Base-by-base conservation (phyloP, 2,888 invertebrate genomes). In the Drosophila meridionalis region DNA sequence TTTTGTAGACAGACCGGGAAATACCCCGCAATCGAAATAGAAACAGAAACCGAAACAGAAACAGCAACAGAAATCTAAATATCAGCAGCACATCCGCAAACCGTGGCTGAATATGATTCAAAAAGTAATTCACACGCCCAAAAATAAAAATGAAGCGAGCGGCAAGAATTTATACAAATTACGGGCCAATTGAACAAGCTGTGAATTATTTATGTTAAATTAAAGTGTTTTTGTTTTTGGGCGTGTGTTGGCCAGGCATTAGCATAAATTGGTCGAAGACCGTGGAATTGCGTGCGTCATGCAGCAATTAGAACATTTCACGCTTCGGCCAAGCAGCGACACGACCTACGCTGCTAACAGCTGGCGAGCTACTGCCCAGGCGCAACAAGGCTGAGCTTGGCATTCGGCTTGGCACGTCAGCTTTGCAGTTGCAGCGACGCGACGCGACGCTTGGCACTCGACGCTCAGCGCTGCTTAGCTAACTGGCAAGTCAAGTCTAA, bases 111-210 rank as follows among this genome's bases (percentile, higher is more conserved):
- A 76, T 48, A 69, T 67, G 70, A 78, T 77, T 69, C 66, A 76
- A 73, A 73, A 77, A 76, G 76, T 69, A 89, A 87, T 87, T 87
- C 90, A 89, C 90, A 89, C 89, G 89, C 85, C 89, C 73, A 74
- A 90, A 72, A 78, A 58, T 71, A 69, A 60, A 62, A 63, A 52
- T 28, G 53, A 50, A 67, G 47, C 20, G 57, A 65, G 4, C 59
- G 53, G 57, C 26, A 57, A 26, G 45, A 47, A 45, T 64, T 45
- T 52, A 38, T 53, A 53, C 63, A 72, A 83, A 73, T 75, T 79
- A 71, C 69, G 67, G 60, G 72, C 73, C 69, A 83, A 83, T 83
- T 80, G 80, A 80, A 80, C 63, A 73, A 81, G 78, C 73, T 78
- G 66, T 73, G 81, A 81, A 81, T 78, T 81, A 77, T 72, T 78